A percentile compares a stretch with the other conserved stretches of the same genome.
These are phyloP conservation scores for Poeciliopsis presidionis DNA, from an alignment of 2,797 vertebrate genomes.

Conservation along the genomic window DNA sequence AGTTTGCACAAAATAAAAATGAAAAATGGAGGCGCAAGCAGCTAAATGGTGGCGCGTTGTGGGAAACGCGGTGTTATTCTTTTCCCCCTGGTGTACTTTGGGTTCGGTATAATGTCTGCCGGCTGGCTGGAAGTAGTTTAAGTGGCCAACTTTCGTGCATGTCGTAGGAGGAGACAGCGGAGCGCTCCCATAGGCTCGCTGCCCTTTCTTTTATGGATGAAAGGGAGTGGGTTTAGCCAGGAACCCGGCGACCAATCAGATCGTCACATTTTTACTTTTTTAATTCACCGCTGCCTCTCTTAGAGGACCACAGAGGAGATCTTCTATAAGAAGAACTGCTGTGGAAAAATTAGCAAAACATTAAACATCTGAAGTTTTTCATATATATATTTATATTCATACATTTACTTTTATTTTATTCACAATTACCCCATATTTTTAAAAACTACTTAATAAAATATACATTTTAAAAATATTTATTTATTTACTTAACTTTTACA, in stretches of 20 bases:
- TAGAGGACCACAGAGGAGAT: constrained; percentile 54
- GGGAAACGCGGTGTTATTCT: constrained; percentile 59
- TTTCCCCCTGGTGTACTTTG: constrained; percentile 74
- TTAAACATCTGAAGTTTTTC: constrained; percentile 30
- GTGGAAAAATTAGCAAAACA: neutral
- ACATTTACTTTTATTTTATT: neutral
- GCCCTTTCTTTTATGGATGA: constrained; percentile 89
- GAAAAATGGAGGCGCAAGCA: constrained; percentile 34
- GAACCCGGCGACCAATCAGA: constrained; percentile 80
- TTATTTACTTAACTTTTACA: neutral
- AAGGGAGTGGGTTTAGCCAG: constrained; percentile 82
- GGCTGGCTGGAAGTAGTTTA: constrained; percentile 85
- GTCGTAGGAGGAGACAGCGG: constrained; percentile 81
- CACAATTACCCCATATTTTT: neutral
- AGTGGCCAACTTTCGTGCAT: constrained; percentile 86
- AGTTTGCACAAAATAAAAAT: constrained; percentile 15
- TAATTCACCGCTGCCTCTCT: constrained; percentile 75
- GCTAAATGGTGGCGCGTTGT: constrained; percentile 39
- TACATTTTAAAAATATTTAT: neutral
- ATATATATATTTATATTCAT: neutral
- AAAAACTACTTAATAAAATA: neutral
- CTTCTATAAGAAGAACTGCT: constrained; percentile 11
- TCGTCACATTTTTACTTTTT: constrained; percentile 63
- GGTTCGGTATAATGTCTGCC: constrained; percentile 80
- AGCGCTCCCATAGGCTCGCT: constrained; percentile 86